Evolutionary conservation across 2,888 invertebrate genomes (phyloP).

Genomic region (Invenusta paracnida): DNA sequence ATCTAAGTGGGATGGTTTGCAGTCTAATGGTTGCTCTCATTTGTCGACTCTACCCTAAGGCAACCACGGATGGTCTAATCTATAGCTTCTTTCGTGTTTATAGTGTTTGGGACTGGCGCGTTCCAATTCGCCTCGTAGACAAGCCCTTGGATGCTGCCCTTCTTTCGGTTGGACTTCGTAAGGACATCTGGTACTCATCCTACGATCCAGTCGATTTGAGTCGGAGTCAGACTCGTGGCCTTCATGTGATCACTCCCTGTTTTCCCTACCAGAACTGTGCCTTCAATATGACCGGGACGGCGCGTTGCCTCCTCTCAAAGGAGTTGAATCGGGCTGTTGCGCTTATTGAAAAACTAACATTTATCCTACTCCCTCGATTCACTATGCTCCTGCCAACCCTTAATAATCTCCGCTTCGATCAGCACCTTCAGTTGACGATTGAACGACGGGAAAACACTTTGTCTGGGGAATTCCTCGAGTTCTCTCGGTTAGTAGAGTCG

Average conservation of each 20-base stretch:
- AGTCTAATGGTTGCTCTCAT: neutral
- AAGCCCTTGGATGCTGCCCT: neutral
- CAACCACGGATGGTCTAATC: neutral
- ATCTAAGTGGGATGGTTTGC: neutral
- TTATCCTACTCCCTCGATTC: neutral
- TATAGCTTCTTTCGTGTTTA: neutral
- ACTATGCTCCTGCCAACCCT: neutral
- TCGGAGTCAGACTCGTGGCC: neutral
- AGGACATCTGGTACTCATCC: neutral
- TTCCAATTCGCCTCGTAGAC: neutral
- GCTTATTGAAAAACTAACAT: neutral
- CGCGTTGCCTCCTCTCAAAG: neutral
- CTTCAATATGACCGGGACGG: neutral
- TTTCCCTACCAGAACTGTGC: neutral
- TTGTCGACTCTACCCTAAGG: neutral
- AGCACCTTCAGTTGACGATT: neutral
- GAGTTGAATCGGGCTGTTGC: neutral
- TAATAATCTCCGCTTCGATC: neutral
- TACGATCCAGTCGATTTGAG: neutral
- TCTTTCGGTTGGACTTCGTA: neutral
- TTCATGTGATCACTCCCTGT: neutral
- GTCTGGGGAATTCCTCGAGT: neutral
- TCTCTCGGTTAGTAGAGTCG: neutral
- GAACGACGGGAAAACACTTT: neutral
- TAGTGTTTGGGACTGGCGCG: neutral